phyloP scores from a whole-genome alignment of 2,888 invertebrate genomes.

The Andrena minutula region DNA sequence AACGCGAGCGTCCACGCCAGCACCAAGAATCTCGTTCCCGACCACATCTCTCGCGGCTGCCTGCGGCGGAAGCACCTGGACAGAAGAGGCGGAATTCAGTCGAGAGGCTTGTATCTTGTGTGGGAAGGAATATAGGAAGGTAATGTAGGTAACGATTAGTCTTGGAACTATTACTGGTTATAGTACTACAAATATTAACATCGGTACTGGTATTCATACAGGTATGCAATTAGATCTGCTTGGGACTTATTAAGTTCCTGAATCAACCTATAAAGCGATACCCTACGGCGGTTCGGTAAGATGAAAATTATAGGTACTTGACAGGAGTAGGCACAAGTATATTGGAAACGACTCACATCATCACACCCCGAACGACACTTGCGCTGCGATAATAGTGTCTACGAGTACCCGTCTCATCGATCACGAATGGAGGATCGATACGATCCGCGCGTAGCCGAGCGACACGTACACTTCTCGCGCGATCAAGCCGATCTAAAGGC shows the following conservation, averaged over 20 bases:
- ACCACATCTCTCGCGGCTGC: constrained; percentile 85
- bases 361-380: background rate
- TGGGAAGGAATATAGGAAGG: background rate
- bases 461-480: background rate
- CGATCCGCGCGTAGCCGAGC: background rate
- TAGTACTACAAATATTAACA: no score
- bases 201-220: no score
- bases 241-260: no score
- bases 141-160: no score
- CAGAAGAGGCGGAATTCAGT: constrained; percentile 21
- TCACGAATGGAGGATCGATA: background rate
- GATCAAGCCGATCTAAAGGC: background rate
- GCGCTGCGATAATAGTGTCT: background rate
- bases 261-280: no score
- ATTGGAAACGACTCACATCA: background rate
- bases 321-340: background rate
- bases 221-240: no score
- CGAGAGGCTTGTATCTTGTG: background rate
- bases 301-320: no score
- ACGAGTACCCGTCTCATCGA: background rate
- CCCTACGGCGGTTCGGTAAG: no score
- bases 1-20: constrained; percentile 81
- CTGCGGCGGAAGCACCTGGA: constrained; percentile 61
- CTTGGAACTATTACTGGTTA: no score
- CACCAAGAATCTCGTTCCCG: constrained; percentile 84